Evolutionary conservation across 2,888 invertebrate species (phyloP).

Genomic region (Asteroscopus sphinx): DNA sequence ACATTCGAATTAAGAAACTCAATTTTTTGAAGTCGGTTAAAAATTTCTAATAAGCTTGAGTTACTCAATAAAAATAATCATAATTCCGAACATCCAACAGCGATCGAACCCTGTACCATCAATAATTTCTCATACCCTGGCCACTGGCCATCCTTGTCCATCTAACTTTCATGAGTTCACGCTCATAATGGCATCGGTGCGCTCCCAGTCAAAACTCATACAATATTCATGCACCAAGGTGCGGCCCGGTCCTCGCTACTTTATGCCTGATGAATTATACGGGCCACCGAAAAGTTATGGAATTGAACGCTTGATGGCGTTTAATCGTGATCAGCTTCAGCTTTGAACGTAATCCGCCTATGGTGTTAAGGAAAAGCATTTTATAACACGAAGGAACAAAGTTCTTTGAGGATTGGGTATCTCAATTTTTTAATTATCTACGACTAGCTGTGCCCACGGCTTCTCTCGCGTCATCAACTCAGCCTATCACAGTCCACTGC

Average conservation of each 20-base stretch:
- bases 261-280: constrained; percentile 50
- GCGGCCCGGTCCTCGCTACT: constrained; percentile 36
- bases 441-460: too few species aligned
- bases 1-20: too few species aligned
- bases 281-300: constrained; percentile 41
- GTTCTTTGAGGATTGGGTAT: too few species aligned
- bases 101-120: constrained; percentile 1
- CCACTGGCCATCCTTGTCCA: constrained; percentile 45
- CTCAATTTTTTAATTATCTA: too few species aligned
- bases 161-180: constrained; percentile 67
- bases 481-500: too few species aligned
- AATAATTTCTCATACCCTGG: constrained; percentile 50
- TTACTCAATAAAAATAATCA: too few species aligned
- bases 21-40: too few species aligned
- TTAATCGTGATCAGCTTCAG: constrained; percentile 34
- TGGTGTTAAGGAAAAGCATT: constrained; percentile 7
- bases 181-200: constrained; percentile 60
- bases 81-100: not conserved
- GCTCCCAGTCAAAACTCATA: constrained; percentile 65
- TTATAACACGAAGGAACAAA: not conserved
- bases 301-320: constrained; percentile 36
- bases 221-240: constrained; percentile 63
- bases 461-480: too few species aligned
- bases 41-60: too few species aligned
- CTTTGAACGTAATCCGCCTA: constrained; percentile 13